Evolutionary conservation across 2,888 invertebrate species (phyloP), one percentile per base, ranked within the genome.

Genomic region (Marasmarcha lunaedactyla): DNA sequence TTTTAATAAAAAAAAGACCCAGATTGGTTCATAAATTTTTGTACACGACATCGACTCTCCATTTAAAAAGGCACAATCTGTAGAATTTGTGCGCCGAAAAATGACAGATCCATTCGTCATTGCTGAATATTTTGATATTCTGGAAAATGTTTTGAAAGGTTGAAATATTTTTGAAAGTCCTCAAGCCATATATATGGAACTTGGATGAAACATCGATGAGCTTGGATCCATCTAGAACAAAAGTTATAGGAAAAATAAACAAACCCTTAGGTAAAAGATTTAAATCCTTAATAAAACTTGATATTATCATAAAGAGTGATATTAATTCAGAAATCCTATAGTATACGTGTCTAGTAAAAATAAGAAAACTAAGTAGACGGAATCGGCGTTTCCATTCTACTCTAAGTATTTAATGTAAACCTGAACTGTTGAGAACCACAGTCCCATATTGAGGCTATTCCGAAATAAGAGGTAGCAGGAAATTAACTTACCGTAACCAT

Each of bases 51-150:
- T 14, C 52, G 55, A 41, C 42, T 59, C 20, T 50, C 50, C 25
- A 42, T 50, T n/a, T 33, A 56, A 58, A 47, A 51, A 20, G 42
- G 11, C 33, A 39, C 35, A 37, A 27, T n/a, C 34, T 42, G 44
- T 55, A 1, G 54, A 57, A 43, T 44, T 46, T 26, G 41, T 50
- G 2, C 39, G 59, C 13, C 54, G 52, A 40, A 54, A 38, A 25
- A 43, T 42, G 38, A 45, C 41, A 5, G 45, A 45, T 27, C 45
- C 41, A n/a, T 45, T 45, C 15, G 15, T 43, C 1, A 38, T 45
- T n/a, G 3, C 1, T 13, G 43, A 39, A 7, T 43, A 45, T 34
- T 45, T 45, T 35, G 11, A 35, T 10, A 7, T 45, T 10, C 25
- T 45, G 11, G 11, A 45, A 30, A 15, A 43, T 0, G 37, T 37